Evolutionary conservation across 2,888 invertebrate genomes (phyloP), one percentile per base, ranked within the genome.

Genomic region (Lymantria dispar): DNA sequence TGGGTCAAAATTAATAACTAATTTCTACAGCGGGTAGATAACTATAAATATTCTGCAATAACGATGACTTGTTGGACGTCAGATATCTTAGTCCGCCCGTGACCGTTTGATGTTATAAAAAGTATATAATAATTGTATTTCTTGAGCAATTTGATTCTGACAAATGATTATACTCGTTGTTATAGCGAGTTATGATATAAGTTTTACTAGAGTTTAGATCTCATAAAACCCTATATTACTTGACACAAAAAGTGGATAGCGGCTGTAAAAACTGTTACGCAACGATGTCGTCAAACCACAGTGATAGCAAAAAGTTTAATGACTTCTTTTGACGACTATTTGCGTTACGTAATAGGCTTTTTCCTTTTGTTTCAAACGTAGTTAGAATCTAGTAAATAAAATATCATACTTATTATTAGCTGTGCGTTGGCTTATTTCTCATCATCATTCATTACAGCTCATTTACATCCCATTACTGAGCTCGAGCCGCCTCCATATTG

Each of bases 301-400:
- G 72, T 74, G 69, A 72, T 76, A 75, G 68, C 83, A 80, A 80
- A 80, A 80, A 82, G 79, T 81, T 83, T 85, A 83, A 83, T 76
- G 82, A 71, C 67, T 70, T 66, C 77, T 82, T 85, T 22, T 87
- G 7, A 12, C 38, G 12, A 12, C n/a, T 38, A 38, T 38, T 38
- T n/a, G 38, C n/a, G 7, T 11, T n/a, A 12, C 7, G n/a, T 38
- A 38, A 38, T 9, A 12, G 11, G 1, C 7, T 10, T n/a, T 12
- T 38, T n/a, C n/a, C 3, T n/a, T 38, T 38, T 7, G 1, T 38
- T 38, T 12, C 2, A 38, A 38, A n/a, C 11, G 8, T 7, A 7
- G 7, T n/a, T 12, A 12, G 7, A 38, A 38, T 38, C 12, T 8
- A 33, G 33, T 33, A 33, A 33, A 33, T 33, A 33, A 33, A 33